phyloP scores from a whole-genome alignment of 2,113 vertebrate species.

The Craseonycteris thonglongyai region DNA sequence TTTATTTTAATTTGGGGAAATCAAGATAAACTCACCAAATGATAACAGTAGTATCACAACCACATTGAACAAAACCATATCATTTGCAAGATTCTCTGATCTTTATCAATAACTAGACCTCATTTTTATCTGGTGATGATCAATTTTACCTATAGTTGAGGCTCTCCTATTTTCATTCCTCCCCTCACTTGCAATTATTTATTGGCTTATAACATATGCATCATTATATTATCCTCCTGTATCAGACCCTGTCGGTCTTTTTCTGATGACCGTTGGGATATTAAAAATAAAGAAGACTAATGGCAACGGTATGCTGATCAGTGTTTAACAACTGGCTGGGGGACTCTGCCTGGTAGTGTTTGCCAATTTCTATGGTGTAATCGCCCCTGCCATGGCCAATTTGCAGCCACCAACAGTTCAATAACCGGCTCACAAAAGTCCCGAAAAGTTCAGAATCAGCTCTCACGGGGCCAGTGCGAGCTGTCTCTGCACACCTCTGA shows the following conservation, averaged over 20 bases:
- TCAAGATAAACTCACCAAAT: background rate
- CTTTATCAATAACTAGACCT: background rate
- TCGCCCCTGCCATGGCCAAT: background rate
- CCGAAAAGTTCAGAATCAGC: background rate
- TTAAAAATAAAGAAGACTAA: background rate
- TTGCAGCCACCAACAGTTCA: background rate
- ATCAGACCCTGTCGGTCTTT: background rate
- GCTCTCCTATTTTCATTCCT: background rate
- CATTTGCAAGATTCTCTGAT: background rate
- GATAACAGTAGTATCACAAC: background rate
- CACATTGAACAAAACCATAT: background rate
- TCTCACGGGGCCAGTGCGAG: rapidly evolving
- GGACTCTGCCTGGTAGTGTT: background rate
- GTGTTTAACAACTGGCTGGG: background rate
- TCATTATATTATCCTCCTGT: background rate
- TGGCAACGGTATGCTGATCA: background rate
- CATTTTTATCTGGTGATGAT: background rate
- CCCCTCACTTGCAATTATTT: background rate
- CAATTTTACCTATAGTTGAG: background rate
- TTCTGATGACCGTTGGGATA: background rate
- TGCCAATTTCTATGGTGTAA: background rate
- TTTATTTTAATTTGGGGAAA: background rate
- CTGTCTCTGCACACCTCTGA: rapidly evolving
- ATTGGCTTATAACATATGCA: background rate
- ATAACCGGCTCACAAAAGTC: background rate